Conservation (phyloP, 1,140 invertebrate species). For the Parapsyche elsis region DNA sequence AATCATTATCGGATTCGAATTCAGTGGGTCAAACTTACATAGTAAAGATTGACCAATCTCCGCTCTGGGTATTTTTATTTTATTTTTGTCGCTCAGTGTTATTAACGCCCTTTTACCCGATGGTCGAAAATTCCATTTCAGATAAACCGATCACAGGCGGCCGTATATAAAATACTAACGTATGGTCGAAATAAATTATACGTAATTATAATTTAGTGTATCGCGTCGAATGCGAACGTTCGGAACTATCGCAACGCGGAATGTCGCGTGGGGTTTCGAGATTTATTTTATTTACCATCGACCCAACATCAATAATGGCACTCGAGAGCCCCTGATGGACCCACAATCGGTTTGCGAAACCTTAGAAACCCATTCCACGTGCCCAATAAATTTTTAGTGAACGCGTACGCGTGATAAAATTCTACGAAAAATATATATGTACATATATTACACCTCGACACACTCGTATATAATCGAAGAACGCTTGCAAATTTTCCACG, state of each 20-base stretch:
- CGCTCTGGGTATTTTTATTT: too few relatives aligned
- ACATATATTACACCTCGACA: too few relatives aligned
- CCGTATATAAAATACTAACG: too few relatives aligned
- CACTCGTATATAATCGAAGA: neutral
- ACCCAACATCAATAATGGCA: conserved; percentile 26
- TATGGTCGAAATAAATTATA: neutral
- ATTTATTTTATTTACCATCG: conserved; percentile 41
- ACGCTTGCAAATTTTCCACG: neutral
- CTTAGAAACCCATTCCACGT: neutral
- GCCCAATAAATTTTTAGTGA: conserved; percentile 11
- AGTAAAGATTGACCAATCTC: too few relatives aligned
- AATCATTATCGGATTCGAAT: too few relatives aligned
- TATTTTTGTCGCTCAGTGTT: too few relatives aligned
- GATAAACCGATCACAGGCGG: too few relatives aligned
- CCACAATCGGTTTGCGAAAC: neutral
- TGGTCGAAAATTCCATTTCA: too few relatives aligned
- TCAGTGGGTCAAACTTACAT: too few relatives aligned
- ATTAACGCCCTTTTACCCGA: too few relatives aligned
- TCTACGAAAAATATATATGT: neutral
- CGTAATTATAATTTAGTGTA: conserved; percentile 8
- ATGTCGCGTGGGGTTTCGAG: neutral
- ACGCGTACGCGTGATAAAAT: neutral
- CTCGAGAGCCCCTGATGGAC: conserved; percentile 22
- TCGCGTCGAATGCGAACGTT: conserved; percentile 1
- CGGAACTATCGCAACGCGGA: too few relatives aligned